Evolutionary conservation across 2,888 invertebrate species (phyloP).

Genomic region (Zootermopsis nevadensis): DNA sequence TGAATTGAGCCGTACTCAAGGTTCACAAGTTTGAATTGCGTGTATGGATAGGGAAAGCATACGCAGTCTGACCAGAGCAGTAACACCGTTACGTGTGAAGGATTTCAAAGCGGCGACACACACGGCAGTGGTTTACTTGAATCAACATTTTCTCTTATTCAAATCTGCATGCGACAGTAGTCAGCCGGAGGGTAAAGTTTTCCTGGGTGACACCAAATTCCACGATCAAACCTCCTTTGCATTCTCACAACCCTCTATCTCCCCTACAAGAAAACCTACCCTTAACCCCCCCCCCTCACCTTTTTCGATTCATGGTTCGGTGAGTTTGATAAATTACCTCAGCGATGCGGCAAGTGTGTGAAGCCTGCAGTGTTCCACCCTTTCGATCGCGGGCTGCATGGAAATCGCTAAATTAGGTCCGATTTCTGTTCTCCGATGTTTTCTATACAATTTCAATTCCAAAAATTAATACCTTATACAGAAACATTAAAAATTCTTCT

Average conservation of each 20-base stretch:
- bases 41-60: background rate
- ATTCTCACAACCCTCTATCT: constrained; percentile 14
- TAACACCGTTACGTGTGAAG: background rate
- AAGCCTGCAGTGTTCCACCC: constrained; percentile 20
- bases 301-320: constrained; percentile 45
- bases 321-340: constrained; percentile 49
- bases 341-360: constrained; percentile 46
- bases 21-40: background rate
- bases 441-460: background rate
- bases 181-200: constrained; percentile 37
- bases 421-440: background rate
- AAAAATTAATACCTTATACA: background rate
- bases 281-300: constrained; percentile 29
- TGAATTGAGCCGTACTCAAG: constrained; percentile 4
- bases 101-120: background rate
- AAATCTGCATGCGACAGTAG: constrained; percentile 35
- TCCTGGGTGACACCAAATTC: constrained; percentile 40
- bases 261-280: constrained; percentile 29
- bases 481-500: too few relatives aligned
- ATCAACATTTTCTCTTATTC: constrained; percentile 23
- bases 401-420: constrained; percentile 28
- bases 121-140: background rate
- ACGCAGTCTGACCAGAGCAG: background rate
- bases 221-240: constrained; percentile 26
- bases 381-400: constrained; percentile 45